Percentiles rank a stretch among this genome's conserved stretches.
phyloP scores from a whole-genome alignment of 2,888 invertebrate genomes.

The Chorisops tibialis region DNA sequence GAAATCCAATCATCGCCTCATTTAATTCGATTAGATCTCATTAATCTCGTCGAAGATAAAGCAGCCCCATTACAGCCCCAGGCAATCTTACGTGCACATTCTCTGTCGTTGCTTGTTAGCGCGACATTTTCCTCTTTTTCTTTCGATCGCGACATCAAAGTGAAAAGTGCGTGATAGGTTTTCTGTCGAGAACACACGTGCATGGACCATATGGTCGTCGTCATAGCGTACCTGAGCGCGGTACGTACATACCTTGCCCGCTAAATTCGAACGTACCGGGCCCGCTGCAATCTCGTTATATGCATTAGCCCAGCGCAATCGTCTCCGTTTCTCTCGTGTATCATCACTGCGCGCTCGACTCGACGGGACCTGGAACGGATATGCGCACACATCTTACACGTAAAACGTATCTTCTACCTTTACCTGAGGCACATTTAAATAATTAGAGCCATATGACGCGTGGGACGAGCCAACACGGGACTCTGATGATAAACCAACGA shows the following conservation, averaged over 20 bases:
- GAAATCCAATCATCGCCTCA: slow-evolving; percentile 26
- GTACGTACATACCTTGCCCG: not conserved
- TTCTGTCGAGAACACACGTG: slow-evolving; percentile 31
- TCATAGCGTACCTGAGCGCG: not conserved
- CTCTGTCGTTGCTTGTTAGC: slow-evolving; percentile 21
- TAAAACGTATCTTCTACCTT: not conserved
- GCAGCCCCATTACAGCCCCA: slow-evolving; percentile 5
- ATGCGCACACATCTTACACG: slow-evolving; percentile 25
- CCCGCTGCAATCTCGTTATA: too few relatives aligned
- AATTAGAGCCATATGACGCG: slow-evolving; percentile 34
- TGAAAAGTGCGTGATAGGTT: slow-evolving; percentile 34
- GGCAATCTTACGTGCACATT: slow-evolving; percentile 24
- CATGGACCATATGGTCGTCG: slow-evolving; percentile 30
- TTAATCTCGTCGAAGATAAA: slow-evolving; percentile 31
- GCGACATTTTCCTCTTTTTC: slow-evolving; percentile 24
- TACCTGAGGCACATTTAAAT: slow-evolving; percentile 30
- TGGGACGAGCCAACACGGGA: slow-evolving; percentile 32
- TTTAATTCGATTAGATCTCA: slow-evolving; percentile 33
- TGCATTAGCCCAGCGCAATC: not conserved
- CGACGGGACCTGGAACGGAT: slow-evolving; percentile 17
- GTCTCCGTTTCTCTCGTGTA: not conserved
- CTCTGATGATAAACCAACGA: slow-evolving; percentile 30
- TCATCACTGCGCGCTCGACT: not conserved
- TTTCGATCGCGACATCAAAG: slow-evolving; percentile 7
- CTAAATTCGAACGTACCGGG: slow-evolving; percentile 9